A percentile compares a stretch with the other conserved stretches of the same genome.
phyloP scores from a whole-genome alignment of 2,888 invertebrate genomes.

The Eupithecia pulchellata region DNA sequence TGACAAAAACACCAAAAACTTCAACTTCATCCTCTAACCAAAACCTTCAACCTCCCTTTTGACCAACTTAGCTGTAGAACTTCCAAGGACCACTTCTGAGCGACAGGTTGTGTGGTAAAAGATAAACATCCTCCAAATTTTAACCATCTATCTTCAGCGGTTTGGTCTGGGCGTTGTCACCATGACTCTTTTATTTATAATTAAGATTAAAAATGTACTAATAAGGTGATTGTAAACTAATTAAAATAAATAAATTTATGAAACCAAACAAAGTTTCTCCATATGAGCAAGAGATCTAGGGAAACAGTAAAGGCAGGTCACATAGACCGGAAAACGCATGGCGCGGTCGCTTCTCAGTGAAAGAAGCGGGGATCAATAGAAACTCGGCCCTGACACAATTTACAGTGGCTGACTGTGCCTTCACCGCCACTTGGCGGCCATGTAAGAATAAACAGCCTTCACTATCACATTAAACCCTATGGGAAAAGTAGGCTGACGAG shows the following conservation, averaged over 20 bases:
- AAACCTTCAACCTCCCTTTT: too few relatives aligned
- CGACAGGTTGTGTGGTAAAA: too few relatives aligned
- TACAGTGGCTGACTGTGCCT: constrained; percentile 73
- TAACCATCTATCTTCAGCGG: too few relatives aligned
- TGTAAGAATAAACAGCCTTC: constrained; percentile 76
- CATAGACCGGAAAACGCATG: constrained; percentile 67
- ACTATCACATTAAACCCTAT: constrained; percentile 57
- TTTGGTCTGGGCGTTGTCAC: too few relatives aligned
- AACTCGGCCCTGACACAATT: constrained; percentile 82
- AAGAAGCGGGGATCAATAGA: constrained; percentile 80
- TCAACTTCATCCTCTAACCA: too few relatives aligned
- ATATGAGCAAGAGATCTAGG: background rate
- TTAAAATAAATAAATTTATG: background rate
- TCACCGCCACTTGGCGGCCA: constrained; percentile 63
- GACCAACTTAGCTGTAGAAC: too few relatives aligned
- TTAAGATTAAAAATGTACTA: too few relatives aligned
- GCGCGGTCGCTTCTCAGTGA: constrained; percentile 66
- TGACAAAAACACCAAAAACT: too few relatives aligned
- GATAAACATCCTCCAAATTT: too few relatives aligned
- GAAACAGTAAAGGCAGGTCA: constrained; percentile 26
- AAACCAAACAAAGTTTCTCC: background rate
- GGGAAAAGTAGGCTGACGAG: constrained; percentile 56
- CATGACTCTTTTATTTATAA: too few relatives aligned
- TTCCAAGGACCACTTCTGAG: too few relatives aligned
- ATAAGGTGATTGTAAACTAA: background rate